Evolutionary conservation across 64 coral and sea anemone species (phyloP), one percentile per base, ranked within the genome.

Genomic region (Porites australiensis): DNA sequence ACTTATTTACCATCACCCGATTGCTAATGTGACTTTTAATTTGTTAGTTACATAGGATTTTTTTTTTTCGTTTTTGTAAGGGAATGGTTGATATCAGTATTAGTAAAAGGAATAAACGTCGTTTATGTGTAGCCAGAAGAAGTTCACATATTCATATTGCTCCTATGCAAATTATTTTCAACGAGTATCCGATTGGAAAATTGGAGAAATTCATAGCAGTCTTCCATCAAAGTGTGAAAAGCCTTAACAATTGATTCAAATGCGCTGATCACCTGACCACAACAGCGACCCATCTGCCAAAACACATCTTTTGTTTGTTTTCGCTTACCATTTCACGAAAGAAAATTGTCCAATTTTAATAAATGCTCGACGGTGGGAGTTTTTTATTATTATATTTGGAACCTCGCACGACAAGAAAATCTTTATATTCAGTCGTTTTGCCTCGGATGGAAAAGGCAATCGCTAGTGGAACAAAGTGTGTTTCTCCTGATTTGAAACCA

Each of bases 341-440:
- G 55, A 60, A 81, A 61, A 60, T 81, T 55, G 52, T 43, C 9
- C 47, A 77, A 77, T 77, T 50, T 50, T 47, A 75, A 72, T 72
- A 6, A 72, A 72, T 72, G 20, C 4, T 43, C 13, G 4, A 37
- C 71, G 8, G 44, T 74, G 43, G 37, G 71, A 12, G 71, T 10
- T 74, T 9, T 15, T 74, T 74, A 45, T 74, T 70, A 45, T 64
- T 10, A 64, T 45, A 15, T 44, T 74, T 44, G 37, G 14, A 44
- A 13, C 27, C 3, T 8, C 27, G 13, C 77, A 58, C 52, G 52
- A 18, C 70, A 43, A 72, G 70, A 72, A 72, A 4, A 15, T 64
- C 3, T 14, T 13, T 0, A 64, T 4, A 13, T 64, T 18, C 12
- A 64, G 61, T 13, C 3, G 11, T 64, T 14, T 64, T 64, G 11